Evolutionary conservation across 2,888 invertebrate species (phyloP), one percentile per base, ranked within the genome.

Genomic region (Julus scandinavius): DNA sequence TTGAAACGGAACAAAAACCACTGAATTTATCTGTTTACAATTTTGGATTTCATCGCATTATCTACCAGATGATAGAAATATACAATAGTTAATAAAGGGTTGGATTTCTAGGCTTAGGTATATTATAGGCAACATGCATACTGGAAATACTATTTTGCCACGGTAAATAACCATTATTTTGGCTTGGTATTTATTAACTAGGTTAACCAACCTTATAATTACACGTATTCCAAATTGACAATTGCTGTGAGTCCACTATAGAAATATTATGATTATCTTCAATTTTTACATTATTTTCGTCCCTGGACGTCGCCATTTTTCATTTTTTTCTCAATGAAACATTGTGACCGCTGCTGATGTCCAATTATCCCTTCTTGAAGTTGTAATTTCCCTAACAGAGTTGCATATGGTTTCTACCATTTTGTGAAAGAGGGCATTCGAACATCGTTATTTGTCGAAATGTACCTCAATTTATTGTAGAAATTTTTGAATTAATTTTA

Each of bases 221-320:
- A 38, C 54, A 88, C 38, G 58, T 63, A 86, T 88, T 86, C 88
- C 88, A 88, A 40, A 86, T 58, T 58, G 41, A 6, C 49, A 88
- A 41, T 88, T 86, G 85, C 41, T 88, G 86, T 17, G 86, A 20
- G 86, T 58, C 85, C 58, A 88, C 63, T 15, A 17, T 20, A 86
- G 54, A 45, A 85, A 41, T 86, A 72, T 88, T 88, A 58, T 86
- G 86, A 88, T 88, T 88, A 17, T 88, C 88, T 84, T 88, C 88
- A 38, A 40, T 83, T 83, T 45, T 50, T 15, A 54, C 87, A 80
- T 40, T 87, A 80, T 87, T 87, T 87, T 29, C 80, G 58, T 87
- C 88, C 9, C 80, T 88, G 88, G 88, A 88, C 63, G 87, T 88
- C 88, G 88, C 88, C 88, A 88, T 88, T 86, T 88, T 88, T 40